These are phyloP conservation scores for Crotalus helleri DNA, from an alignment of 2,113 vertebrate genomes.

Conservation along the genomic window DNA sequence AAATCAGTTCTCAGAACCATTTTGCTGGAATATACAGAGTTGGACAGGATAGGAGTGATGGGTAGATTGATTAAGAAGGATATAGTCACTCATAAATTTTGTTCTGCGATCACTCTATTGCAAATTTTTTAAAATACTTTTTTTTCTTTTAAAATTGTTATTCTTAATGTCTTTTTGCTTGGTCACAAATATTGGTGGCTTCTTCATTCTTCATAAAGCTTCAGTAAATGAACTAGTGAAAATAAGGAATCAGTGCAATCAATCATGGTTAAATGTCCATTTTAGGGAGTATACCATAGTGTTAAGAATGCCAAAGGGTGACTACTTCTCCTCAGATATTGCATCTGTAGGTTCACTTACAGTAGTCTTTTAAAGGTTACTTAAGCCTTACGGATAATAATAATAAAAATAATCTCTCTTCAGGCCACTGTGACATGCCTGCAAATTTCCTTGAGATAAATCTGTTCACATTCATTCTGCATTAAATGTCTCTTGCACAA, in stretches of 20 bases:
- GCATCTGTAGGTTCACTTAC: neutral
- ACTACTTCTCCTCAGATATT: neutral
- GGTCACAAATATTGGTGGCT: neutral
- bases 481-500: neutral
- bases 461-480: neutral
- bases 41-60: neutral
- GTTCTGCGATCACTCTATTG: neutral
- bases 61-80: neutral
- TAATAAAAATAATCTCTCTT: neutral
- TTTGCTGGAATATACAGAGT: neutral
- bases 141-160: neutral
- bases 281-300: neutral
- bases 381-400: neutral
- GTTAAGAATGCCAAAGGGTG: neutral
- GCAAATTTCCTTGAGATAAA: neutral
- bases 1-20: neutral
- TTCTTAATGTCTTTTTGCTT: neutral
- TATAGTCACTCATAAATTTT: neutral
- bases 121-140: neutral
- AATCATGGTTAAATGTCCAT: neutral
- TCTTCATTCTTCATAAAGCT: neutral
- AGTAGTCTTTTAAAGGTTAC: neutral
- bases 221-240: neutral
- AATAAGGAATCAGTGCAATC: neutral
- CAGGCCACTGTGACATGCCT: neutral